Evolutionary conservation across 2,888 invertebrate genomes (phyloP), one percentile per base, ranked within the genome.

Genomic region (Tinea trinotella): DNA sequence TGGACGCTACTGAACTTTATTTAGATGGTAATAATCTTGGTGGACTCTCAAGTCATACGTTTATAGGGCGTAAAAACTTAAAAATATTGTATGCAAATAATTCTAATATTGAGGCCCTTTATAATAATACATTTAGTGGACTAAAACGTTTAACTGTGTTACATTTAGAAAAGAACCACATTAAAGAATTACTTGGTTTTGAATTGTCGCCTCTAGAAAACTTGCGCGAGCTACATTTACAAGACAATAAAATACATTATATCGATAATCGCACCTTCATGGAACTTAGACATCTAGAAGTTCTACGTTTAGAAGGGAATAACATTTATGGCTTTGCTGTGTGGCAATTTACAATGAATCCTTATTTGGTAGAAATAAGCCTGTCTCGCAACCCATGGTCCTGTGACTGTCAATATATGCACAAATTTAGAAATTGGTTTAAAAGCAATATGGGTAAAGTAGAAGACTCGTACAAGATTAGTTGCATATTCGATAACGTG

Each of bases 1-100:
- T 97, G 96, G 96, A 97, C 80, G 96, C 97, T 61, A 97, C 97
- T 20, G 95, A 96, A 84, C 91, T 98, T 56, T 96, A 96, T 79
- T 89, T 98, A 64, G 97, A 97, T 75, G 96, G 97, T 58, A 96
- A 97, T 73, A 91, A 93, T 70, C 93, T 98, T 73, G 92, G 93
- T 58, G 93, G 94, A 71, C 87, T 98, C 64, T 91, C 93, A 53
- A 93, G 94, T 63, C 96, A 97, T 70, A 93, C 94, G 40, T 97
- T 98, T 77, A 92, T 97, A 64, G 97, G 96, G 1, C 90, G 96
- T 60, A 96, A 96, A 78, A 96, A 96, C 74, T 87, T 97, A 65
- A 92, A 92, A 74, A 92, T 95, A 60, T 87, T 97, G 58, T 96
- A 92, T 73, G 93, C 95, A 52, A 97, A 97, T 80, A 93, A 93